phyloP scores from a whole-genome alignment of 2,797 vertebrate genomes.

The Muraenolepis orangiensis region DNA sequence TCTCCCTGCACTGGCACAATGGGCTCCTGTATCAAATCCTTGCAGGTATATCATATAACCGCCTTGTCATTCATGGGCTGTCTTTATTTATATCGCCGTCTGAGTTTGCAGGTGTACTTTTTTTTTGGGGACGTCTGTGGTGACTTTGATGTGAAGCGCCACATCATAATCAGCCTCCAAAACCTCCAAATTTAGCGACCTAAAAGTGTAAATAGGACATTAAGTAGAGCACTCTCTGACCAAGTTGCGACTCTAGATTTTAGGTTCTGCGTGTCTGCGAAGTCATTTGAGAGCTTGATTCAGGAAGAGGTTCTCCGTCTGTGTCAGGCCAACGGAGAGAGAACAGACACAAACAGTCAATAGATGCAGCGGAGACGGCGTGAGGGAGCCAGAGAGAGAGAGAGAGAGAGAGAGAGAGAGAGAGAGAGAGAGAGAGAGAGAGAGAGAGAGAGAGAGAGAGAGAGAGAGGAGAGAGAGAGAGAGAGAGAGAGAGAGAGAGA shows the following conservation, averaged over 20 bases:
- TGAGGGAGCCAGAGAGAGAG: neutral
- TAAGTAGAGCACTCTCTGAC: neutral
- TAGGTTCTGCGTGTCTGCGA: slow-evolving; percentile 3
- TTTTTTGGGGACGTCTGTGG: neutral
- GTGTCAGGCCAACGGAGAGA: slow-evolving; percentile 28
- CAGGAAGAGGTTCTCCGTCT: slow-evolving; percentile 14
- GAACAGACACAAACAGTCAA: slow-evolving; percentile 31
- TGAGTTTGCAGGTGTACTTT: neutral
- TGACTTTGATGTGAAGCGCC: neutral
- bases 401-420: slow-evolving; percentile 3
- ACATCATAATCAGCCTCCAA: neutral
- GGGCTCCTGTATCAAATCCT: neutral
- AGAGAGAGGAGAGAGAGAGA: slow-evolving; percentile 5
- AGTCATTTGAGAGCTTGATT: slow-evolving; percentile 31
- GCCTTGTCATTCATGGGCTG: neutral
- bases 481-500: slow-evolving; percentile 7
- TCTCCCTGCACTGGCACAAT: neutral
- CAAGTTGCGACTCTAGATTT: no score
- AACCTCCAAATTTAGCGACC: no score
- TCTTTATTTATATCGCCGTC: no score
- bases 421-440: slow-evolving; percentile 12
- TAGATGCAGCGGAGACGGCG: slow-evolving; percentile 17
- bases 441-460: slow-evolving; percentile 10
- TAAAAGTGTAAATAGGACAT: neutral
- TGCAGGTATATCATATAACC: no score